Evolutionary conservation across 2,113 vertebrate genomes (phyloP).

Genomic region (Campylomormyrus numenius): DNA sequence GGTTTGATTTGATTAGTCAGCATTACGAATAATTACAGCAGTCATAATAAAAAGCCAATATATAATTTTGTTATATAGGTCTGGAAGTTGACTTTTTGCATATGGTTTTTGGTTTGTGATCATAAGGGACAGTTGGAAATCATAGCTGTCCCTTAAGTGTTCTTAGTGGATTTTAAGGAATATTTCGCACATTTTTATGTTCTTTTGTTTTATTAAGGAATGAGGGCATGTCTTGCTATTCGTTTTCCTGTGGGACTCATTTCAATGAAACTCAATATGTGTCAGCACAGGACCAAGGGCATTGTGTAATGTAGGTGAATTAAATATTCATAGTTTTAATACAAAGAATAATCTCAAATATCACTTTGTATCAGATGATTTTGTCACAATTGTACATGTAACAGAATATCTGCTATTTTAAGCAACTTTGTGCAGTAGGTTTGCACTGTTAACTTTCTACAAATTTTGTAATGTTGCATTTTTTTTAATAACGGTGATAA

Average conservation of each 20-base stretch:
- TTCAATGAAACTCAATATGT: not conserved
- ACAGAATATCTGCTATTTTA: not conserved
- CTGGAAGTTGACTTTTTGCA: not conserved
- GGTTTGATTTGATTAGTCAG: not conserved
- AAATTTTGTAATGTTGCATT: not conserved
- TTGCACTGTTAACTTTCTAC: not conserved
- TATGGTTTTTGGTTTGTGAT: not conserved
- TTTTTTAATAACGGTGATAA: not conserved
- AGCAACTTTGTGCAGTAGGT: slow-evolving; percentile 3
- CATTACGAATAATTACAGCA: not conserved
- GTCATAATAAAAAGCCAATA: not conserved
- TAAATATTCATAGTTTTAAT: not conserved
- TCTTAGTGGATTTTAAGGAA: not conserved
- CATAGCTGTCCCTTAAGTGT: not conserved
- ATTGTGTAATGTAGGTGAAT: slow-evolving; percentile 5
- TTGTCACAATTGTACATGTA: not conserved
- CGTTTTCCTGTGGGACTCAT: not conserved
- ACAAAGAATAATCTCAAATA: not conserved
- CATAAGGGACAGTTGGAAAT: not conserved
- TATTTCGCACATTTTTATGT: not conserved
- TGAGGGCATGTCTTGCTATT: not conserved
- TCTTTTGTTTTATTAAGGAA: not conserved
- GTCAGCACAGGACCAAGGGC: not conserved
- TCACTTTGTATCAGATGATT: not conserved
- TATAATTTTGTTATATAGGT: slow-evolving; percentile 2